Conservation (phyloP, 2,888 invertebrate species). For the Hylaea fasciaria region DNA sequence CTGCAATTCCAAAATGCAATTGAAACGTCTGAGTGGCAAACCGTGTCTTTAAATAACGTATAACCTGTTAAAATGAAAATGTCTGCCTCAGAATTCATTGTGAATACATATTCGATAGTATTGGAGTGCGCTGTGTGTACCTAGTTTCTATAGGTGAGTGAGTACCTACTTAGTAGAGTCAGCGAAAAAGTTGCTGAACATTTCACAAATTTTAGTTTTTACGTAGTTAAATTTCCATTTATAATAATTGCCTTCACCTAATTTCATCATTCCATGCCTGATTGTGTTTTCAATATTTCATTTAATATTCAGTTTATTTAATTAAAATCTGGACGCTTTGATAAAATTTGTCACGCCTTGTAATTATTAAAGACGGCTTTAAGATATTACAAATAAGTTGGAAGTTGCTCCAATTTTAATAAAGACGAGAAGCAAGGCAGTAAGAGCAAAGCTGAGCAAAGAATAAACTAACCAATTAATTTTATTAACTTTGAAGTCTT, state of each 20-base stretch:
- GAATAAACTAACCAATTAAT: too few species aligned
- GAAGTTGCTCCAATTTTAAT: neutral
- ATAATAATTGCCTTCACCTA: neutral
- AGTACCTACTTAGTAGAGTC: too few species aligned
- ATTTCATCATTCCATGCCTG: conserved; percentile 1
- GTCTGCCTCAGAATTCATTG: conserved; percentile 21
- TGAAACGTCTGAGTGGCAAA: neutral
- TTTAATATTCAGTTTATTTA: conserved; percentile 27
- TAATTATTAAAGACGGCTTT: conserved; percentile 27
- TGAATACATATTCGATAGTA: conserved; percentile 24
- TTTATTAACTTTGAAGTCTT: too few species aligned
- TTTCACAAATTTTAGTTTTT: too few species aligned
- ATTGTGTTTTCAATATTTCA: conserved; percentile 4
- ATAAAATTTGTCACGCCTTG: conserved; percentile 29
- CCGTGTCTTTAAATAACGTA: conserved; percentile 13
- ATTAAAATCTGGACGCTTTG: conserved; percentile 35
- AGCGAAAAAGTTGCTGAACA: too few species aligned
- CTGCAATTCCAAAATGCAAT: conserved; percentile 6
- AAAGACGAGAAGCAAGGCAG: neutral
- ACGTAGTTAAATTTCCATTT: too few species aligned
- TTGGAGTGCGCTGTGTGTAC: neutral
- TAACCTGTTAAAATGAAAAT: conserved; percentile 2
- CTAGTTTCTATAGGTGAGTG: neutral
- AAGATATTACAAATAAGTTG: conserved; percentile 16
- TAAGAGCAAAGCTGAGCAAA: neutral